Conservation (phyloP, 2,888 invertebrate genomes). For the Mythimna impura region DNA sequence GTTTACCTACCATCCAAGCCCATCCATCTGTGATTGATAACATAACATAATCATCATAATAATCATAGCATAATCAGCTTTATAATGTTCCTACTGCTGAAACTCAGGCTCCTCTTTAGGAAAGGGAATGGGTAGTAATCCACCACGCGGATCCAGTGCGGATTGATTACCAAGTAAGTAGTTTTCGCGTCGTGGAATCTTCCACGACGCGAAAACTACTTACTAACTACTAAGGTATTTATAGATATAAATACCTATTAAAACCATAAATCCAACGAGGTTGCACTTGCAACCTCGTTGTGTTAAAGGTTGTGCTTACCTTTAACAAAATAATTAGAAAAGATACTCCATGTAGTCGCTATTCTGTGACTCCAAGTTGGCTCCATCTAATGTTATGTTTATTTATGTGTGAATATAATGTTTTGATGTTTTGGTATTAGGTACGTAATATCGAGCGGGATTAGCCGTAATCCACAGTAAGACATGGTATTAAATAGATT, state of each 20-base stretch:
- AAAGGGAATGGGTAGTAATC: too few relatives aligned
- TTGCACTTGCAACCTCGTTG: too few relatives aligned
- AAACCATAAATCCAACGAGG: background rate
- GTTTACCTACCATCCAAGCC: background rate
- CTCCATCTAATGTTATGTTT: constrained; percentile 42
- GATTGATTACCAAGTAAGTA: background rate
- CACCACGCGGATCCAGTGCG: too few relatives aligned
- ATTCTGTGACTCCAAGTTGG: constrained; percentile 7
- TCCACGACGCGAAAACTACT: too few relatives aligned
- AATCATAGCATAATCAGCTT: too few relatives aligned
- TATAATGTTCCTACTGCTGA: too few relatives aligned
- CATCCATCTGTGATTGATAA: background rate
- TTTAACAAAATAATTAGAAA: background rate
- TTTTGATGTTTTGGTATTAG: constrained; percentile 15
- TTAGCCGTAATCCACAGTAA: constrained; percentile 27
- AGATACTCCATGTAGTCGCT: constrained; percentile 8
- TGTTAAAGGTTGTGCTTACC: too few relatives aligned
- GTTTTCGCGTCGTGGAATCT: background rate
- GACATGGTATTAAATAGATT: constrained; percentile 10
- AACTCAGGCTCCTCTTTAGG: too few relatives aligned
- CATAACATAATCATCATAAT: too few relatives aligned
- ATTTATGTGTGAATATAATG: constrained; percentile 21
- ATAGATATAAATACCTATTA: background rate
- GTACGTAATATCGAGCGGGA: constrained; percentile 17
- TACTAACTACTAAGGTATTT: too few relatives aligned